Conservation (phyloP, 1,140 invertebrate species). For the Bemisia tabaci region DNA sequence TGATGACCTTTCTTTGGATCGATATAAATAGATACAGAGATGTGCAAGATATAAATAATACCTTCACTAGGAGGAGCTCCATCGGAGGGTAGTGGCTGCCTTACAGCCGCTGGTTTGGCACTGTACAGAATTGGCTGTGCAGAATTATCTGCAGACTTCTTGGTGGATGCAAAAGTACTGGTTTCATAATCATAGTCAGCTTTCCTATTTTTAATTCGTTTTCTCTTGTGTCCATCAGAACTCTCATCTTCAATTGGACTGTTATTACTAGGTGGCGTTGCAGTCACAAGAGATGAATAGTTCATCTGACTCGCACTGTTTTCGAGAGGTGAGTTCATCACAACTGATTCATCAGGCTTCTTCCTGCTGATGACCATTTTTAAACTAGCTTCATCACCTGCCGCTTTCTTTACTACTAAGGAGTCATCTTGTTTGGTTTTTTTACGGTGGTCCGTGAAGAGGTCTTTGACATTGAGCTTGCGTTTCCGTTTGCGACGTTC, state of each 20-base stretch:
- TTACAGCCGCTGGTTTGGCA: too few relatives aligned
- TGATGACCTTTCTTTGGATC: too few relatives aligned
- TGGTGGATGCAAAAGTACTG: too few relatives aligned
- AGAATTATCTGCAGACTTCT: too few relatives aligned
- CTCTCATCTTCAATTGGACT: neutral
- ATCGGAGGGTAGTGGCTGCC: too few relatives aligned
- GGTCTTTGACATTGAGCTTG: neutral
- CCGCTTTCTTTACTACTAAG: neutral
- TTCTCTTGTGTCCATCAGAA: neutral
- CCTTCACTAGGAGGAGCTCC: too few relatives aligned
- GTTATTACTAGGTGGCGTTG: neutral
- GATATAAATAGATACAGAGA: too few relatives aligned
- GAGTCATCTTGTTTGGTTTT: neutral
- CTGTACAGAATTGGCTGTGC: too few relatives aligned
- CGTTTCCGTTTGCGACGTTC: neutral
- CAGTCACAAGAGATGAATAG: neutral
- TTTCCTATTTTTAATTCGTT: neutral
- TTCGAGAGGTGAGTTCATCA: too few relatives aligned
- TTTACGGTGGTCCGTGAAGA: neutral
- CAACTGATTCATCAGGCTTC: neutral
- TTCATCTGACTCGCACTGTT: neutral
- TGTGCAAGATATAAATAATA: too few relatives aligned
- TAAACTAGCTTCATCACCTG: neutral
- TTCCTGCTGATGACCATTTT: neutral
- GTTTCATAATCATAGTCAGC: neutral